Base-by-base conservation (phyloP, 2,113 vertebrate genomes). In the Cyanoramphus novaezelandiae region DNA sequence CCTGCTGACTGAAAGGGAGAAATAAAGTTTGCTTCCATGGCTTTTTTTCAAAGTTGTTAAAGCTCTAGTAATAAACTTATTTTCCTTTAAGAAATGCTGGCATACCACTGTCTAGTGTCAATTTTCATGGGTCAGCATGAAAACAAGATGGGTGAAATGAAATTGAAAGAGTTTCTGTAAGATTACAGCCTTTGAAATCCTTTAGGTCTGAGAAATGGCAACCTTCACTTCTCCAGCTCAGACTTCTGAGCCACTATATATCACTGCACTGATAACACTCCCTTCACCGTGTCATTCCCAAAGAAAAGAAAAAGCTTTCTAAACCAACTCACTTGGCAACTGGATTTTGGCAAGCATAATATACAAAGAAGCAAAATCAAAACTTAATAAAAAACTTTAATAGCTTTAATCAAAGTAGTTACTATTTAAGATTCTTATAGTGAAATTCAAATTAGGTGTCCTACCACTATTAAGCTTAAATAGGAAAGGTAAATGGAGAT, bases 101-200 rank as follows among this genome's bases (percentile, higher is more conserved):
- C 78, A 74, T 57, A n/a, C 37, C 46, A 57, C 50, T 91, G 81
- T 53, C 64, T 77, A 39, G 47, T 87, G 89, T 95, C 95, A 88
- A 94, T 95, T 98, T 97, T 96, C 95, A 97, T 91, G 93, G 95
- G 96, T 96, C 95, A 86, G 72, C 95, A 88, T 83, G 43, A 97
- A 96, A 96, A 97, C 94, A 96, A 90, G 91, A 93, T 97, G 93
- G 88, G 93, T 95, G 92, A 91, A 89, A 85, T 43, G 44, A 94
- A 96, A 97, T 97, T 97, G 94, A 96, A 98, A 96, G 91, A 81
- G 94, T 97, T 97, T 96, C 97, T 98, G 97, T 97, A 94, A 91
- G 95, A 95, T 93, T 88, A 60, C 84, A 97, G 95, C 33, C 97
- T 98, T 98, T 98, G 96, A 98, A 98, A 98, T 96, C 81, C 81